These are phyloP conservation scores for Mellilla xanthometata DNA, from an alignment of 2,888 invertebrate species.

Conservation along the genomic window DNA sequence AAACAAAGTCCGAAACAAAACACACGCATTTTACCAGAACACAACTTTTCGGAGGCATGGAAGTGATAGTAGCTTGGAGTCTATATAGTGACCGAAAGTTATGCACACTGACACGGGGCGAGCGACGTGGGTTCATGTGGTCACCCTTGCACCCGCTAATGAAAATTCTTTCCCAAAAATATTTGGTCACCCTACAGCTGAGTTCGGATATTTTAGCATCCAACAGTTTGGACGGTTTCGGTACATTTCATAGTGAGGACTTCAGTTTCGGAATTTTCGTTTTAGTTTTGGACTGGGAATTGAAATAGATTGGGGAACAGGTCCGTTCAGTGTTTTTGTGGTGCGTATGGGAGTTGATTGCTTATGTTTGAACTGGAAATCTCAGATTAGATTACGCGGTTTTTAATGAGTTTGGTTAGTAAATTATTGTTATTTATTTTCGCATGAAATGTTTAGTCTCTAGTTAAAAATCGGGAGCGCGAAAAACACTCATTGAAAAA, in stretches of 20 bases:
- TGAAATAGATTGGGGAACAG: constrained; percentile 1
- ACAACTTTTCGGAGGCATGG: background rate
- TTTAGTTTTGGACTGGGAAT: constrained; percentile 11
- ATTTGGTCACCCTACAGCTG: constrained; percentile 28
- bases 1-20: too few relatives aligned
- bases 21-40: background rate
- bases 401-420: too few relatives aligned
- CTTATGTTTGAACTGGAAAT: too few relatives aligned
- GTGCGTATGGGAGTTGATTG: background rate
- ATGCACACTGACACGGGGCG: constrained; percentile 43
- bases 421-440: too few relatives aligned
- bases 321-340: background rate
- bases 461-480: too few relatives aligned
- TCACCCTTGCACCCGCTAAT: constrained; percentile 52
- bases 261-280: constrained; percentile 21
- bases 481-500: too few relatives aligned
- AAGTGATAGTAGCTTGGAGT: background rate
- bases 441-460: too few relatives aligned
- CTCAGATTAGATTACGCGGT: too few relatives aligned
- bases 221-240: constrained; percentile 10
- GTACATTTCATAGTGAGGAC: constrained; percentile 18
- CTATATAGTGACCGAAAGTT: constrained; percentile 10
- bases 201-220: constrained; percentile 8
- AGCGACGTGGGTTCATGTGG: constrained; percentile 47
- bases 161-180: constrained; percentile 57